These are phyloP conservation scores for Paedocypris sp. DNA, from an alignment of 2,113 vertebrate genomes.

Conservation along the genomic window DNA sequence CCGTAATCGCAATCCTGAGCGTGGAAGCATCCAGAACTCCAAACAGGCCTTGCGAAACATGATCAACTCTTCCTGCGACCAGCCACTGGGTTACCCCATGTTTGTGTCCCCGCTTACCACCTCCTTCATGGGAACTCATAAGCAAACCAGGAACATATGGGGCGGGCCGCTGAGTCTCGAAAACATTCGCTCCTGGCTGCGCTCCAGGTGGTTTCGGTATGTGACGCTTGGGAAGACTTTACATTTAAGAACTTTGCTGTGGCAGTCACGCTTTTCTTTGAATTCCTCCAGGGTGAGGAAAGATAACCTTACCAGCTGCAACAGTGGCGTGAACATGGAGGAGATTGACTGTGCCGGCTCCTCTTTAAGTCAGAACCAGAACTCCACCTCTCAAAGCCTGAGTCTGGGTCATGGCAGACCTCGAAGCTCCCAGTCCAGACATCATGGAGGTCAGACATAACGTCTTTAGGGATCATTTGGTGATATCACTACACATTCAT, in stretches of 20 bases:
- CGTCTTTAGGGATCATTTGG: neutral
- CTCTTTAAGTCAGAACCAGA: slow-evolving; percentile 54
- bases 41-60: slow-evolving; percentile 93
- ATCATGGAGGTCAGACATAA: slow-evolving; percentile 54
- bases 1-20: slow-evolving; percentile 89
- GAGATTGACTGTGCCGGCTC: slow-evolving; percentile 66
- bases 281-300: slow-evolving; percentile 72
- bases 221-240: too few relatives aligned
- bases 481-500: neutral
- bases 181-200: slow-evolving; percentile 77
- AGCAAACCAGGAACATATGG: slow-evolving; percentile 73
- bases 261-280: neutral
- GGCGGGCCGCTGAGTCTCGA: slow-evolving; percentile 79
- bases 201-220: slow-evolving; percentile 85
- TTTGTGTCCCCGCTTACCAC: slow-evolving; percentile 93
- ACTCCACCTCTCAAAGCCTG: slow-evolving; percentile 70
- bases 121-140: slow-evolving; percentile 85
- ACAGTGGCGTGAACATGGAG: slow-evolving; percentile 67
- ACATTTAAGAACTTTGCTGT: neutral
- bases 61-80: slow-evolving; percentile 95
- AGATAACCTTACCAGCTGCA: slow-evolving; percentile 78
- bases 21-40: slow-evolving; percentile 97
- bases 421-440: slow-evolving; percentile 59
- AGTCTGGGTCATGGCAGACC: slow-evolving; percentile 66
- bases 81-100: slow-evolving; percentile 96